Percentiles rank a stretch among this genome's conserved stretches.
These are phyloP conservation scores for Ephestia elutella DNA, from an alignment of 1,140 invertebrate species.

Conservation along the genomic window DNA sequence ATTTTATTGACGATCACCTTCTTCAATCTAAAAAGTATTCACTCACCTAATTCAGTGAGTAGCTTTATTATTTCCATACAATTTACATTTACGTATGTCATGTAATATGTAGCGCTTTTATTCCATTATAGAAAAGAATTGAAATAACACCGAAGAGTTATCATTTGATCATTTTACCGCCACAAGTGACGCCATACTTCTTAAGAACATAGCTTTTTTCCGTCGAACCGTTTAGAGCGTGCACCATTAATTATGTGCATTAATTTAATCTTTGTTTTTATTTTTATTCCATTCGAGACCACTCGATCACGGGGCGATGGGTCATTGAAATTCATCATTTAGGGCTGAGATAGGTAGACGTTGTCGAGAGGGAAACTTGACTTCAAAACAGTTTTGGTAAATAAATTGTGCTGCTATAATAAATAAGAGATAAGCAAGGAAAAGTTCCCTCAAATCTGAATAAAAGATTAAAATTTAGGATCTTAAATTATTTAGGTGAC, in stretches of 20 bases:
- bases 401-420: constrained; percentile 9
- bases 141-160: no score
- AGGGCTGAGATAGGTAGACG: neutral
- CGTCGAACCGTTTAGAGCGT: constrained; percentile 25
- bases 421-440: no score
- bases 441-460: no score
- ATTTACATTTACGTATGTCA: no score
- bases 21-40: no score
- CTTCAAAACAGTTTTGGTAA: constrained; percentile 9
- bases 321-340: constrained; percentile 4
- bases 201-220: constrained; percentile 14
- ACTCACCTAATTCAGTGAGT: no score
- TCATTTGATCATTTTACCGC: constrained; percentile 4
- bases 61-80: no score
- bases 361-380: constrained; percentile 3
- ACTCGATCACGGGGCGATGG: neutral
- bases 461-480: no score
- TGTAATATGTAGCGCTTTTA: no score
- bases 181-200: neutral
- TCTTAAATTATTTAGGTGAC: no score
- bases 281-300: constrained; percentile 28
- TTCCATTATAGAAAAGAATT: neutral
- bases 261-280: constrained; percentile 37
- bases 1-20: no score
- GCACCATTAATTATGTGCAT: constrained; percentile 61